These are phyloP conservation scores for Micrastur ruficollis DNA, from an alignment of 2,797 vertebrate genomes.

Conservation along the genomic window DNA sequence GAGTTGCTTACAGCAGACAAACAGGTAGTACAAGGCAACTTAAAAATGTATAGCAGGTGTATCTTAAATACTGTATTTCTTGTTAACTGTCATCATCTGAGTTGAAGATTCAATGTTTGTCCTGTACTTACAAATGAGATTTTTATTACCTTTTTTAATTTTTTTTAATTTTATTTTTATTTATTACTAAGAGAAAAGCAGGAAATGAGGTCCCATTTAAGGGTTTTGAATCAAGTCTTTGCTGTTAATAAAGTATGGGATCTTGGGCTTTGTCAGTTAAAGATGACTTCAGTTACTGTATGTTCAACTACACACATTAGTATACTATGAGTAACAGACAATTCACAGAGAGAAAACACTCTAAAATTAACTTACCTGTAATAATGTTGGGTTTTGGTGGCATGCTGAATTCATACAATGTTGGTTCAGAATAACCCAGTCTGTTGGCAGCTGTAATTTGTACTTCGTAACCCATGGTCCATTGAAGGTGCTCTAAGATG, in stretches of 20 bases:
- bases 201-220: neutral
- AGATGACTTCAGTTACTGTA: neutral
- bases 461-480: constrained; percentile 96
- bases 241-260: neutral
- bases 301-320: neutral
- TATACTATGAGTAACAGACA: neutral
- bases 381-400: constrained; percentile 95
- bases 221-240: neutral
- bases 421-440: constrained; percentile 95
- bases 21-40: neutral
- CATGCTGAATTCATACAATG: constrained; percentile 96
- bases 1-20: neutral
- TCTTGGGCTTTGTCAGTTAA: neutral
- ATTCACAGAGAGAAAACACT: neutral
- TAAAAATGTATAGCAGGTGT: neutral
- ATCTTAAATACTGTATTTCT: neutral
- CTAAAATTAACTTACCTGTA: constrained; percentile 82
- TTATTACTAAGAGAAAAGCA: neutral
- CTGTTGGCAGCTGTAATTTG: constrained; percentile 96
- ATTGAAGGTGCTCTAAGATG: constrained; percentile 92
- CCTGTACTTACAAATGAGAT: neutral
- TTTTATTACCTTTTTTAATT: no score
- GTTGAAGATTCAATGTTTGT: neutral
- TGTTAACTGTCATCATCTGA: neutral
- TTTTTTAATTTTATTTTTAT: no score